A percentile compares a stretch with the other conserved stretches of the same genome.
phyloP scores from a whole-genome alignment of 2,888 invertebrate genomes.

The Athrips mouffetella region DNA sequence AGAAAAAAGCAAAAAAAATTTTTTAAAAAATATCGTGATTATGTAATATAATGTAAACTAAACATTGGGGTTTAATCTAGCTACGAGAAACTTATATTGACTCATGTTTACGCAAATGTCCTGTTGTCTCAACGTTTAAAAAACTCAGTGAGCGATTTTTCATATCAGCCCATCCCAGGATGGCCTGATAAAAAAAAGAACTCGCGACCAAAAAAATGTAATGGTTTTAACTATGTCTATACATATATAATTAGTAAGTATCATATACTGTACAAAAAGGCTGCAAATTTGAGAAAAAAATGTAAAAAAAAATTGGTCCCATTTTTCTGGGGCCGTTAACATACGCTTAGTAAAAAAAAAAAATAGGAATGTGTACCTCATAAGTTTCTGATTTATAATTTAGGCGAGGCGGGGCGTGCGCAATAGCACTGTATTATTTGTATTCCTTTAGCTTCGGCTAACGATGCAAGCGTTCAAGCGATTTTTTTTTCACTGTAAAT shows the following conservation, averaged over 20 bases:
- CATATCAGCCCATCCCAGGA: conserved; percentile 29
- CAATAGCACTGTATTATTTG: conserved; percentile 26
- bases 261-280: conserved; percentile 75
- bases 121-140: conserved; percentile 56
- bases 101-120: conserved; percentile 56
- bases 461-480: conserved; percentile 33
- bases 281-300: conserved; percentile 66
- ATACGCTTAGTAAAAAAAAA: conserved; percentile 76
- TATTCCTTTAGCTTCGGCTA: conserved; percentile 39
- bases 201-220: conserved; percentile 59
- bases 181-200: conserved; percentile 36
- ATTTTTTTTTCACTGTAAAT: conserved; percentile 52
- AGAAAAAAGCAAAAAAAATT: conserved; percentile 48
- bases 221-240: conserved; percentile 73
- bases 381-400: conserved; percentile 64
- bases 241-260: conserved; percentile 72
- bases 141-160: conserved; percentile 46
- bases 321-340: conserved; percentile 63
- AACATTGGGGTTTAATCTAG: conserved; percentile 55
- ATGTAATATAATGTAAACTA: conserved; percentile 51
- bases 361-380: conserved; percentile 63
- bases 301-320: conserved; percentile 69
- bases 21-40: conserved; percentile 55
- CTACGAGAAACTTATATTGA: conserved; percentile 52
- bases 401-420: conserved; percentile 44